Percentiles rank a stretch among this genome's conserved stretches.
These are phyloP conservation scores for Amphiprion ocellaris DNA, from an alignment of 2,113 vertebrate species.

Conservation along the genomic window DNA sequence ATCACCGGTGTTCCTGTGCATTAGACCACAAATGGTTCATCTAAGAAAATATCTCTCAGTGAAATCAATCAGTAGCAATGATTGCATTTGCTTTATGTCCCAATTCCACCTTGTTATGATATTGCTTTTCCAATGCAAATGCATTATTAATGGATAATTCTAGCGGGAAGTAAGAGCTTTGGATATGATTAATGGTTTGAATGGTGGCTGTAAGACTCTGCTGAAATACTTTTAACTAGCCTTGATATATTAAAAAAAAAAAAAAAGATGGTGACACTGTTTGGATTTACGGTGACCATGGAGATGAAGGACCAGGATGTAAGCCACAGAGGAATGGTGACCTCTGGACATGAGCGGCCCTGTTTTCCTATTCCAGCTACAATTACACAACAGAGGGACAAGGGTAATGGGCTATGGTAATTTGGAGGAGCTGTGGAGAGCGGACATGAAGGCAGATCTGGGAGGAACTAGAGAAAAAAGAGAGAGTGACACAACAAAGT, in stretches of 20 bases:
- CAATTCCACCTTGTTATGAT: constrained; percentile 26
- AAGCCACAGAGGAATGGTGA: constrained; percentile 72
- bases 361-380: constrained; percentile 52
- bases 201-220: constrained; percentile 36
- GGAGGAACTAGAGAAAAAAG: constrained; percentile 16
- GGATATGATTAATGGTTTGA: constrained; percentile 60
- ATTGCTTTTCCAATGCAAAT: constrained; percentile 66
- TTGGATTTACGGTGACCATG: constrained; percentile 75
- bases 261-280: constrained; percentile 45
- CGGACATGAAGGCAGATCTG: constrained; percentile 35
- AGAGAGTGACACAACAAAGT: constrained; percentile 59
- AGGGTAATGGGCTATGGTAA: constrained; percentile 52
- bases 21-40: constrained; percentile 37
- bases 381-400: constrained; percentile 66
- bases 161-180: constrained; percentile 41
- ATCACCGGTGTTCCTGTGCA: constrained; percentile 10
- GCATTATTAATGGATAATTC: constrained; percentile 55
- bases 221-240: constrained; percentile 53
- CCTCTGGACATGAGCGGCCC: constrained; percentile 58
- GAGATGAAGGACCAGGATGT: constrained; percentile 77
- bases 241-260: constrained; percentile 37
- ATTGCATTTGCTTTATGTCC: constrained; percentile 36
- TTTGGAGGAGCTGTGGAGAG: constrained; percentile 38
- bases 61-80: constrained; percentile 53
- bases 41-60: constrained; percentile 48